Base-by-base conservation (phyloP, 2,888 invertebrate species). In the Carcina quercana region DNA sequence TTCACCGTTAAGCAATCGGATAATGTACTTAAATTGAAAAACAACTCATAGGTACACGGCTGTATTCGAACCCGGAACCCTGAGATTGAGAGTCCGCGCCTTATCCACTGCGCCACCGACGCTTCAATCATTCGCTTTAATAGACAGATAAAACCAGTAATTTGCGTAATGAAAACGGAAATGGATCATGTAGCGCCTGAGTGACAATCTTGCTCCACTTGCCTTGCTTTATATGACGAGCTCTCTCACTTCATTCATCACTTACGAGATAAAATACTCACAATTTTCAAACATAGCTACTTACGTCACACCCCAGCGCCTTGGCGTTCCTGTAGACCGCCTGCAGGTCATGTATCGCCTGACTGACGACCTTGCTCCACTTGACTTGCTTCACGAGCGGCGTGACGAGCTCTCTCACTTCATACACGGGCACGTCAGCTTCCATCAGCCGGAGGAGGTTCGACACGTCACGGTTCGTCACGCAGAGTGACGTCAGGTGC, bases 271-370 rank as follows among this genome's bases (percentile, higher is more conserved):
- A n/a, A n/a, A n/a, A n/a, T n/a, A n/a, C n/a, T n/a, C n/a, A n/a
- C n/a, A n/a, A n/a, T 24, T 15, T 3, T 13, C 12, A 10, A 2
- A 20, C 10, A n/a, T n/a, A n/a, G n/a, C n/a, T 25, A 56, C 78
- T 73, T 60, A 93, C 93, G 61, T 89, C 89, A 5, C 94, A 89
- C 0, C 94, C 95, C 28, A 96, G 78, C 17, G 88, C 86, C 51
- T 89, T 88, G 1, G 93, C 89, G 56, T 92, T 85, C 14, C 86
- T 83, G 13, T 90, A 88, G 2, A 96, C 88, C 0, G 85, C 82
- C 51, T 94, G 92, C 36, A 97, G 70, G 42, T 96, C 93, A 21
- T 88, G 78, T 0, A 95, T 62, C 0, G 91, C 94, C 38, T 89
- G 87, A 32, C 89, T 89, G 0, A 92, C 91, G 8, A 89, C 57